Conservation (phyloP, 1,140 invertebrate species). For the Aphidius ervi region DNA sequence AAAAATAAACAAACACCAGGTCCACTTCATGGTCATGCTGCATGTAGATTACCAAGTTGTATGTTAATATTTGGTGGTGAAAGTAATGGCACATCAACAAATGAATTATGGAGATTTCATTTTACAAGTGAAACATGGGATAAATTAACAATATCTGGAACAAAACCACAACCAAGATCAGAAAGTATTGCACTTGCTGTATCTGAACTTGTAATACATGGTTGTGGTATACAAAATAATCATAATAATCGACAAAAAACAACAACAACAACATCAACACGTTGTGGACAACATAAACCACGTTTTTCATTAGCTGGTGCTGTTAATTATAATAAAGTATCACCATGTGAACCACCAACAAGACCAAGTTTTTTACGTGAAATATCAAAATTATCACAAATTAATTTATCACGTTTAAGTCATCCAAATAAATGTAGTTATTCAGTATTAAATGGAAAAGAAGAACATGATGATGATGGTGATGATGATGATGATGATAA, state of each 20-base stretch:
- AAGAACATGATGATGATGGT: constrained; percentile 57
- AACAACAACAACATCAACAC: constrained; percentile 16
- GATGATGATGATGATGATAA: constrained; percentile 50
- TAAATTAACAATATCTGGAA: constrained; percentile 62
- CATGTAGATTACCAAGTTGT: constrained; percentile 70
- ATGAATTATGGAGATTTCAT: constrained; percentile 84
- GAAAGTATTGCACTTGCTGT: constrained; percentile 61
- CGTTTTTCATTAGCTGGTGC: constrained; percentile 34
- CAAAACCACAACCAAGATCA: constrained; percentile 68
- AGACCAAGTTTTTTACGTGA: constrained; percentile 63
- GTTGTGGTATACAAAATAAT: constrained; percentile 37
- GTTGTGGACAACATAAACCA: constrained; percentile 39
- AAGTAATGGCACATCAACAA: constrained; percentile 64
- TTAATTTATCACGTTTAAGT: constrained; percentile 66
- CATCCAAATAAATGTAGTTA: constrained; percentile 67
- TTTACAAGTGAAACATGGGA: constrained; percentile 80
- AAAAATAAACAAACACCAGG: constrained; percentile 69
- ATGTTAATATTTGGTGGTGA: constrained; percentile 85
- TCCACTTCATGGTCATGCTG: constrained; percentile 76
- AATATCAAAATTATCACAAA: constrained; percentile 69
- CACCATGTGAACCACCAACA: constrained; percentile 37
- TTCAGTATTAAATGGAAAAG: constrained; percentile 62
- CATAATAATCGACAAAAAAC: constrained; percentile 40
- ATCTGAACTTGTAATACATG: constrained; percentile 55
- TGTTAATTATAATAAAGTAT: constrained; percentile 30